Conservation (phyloP, 2,797 vertebrate species). For the Sciaenops ocellatus region DNA sequence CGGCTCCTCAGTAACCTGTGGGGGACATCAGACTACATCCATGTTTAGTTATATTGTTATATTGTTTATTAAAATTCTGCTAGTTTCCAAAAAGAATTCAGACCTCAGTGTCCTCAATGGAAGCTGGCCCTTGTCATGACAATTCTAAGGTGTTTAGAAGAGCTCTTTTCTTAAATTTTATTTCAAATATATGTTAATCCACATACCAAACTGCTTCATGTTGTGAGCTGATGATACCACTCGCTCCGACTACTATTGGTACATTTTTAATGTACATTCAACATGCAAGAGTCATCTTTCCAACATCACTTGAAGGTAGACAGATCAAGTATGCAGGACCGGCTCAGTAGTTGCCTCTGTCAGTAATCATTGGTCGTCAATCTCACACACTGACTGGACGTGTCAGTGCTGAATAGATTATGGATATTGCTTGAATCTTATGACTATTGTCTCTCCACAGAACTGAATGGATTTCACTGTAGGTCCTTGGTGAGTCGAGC, state of each 20-base stretch:
- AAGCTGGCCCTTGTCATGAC: background rate
- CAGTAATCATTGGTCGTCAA: background rate
- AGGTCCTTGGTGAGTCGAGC: conserved; percentile 1
- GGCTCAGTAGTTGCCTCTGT: background rate
- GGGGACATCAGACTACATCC: too few species aligned
- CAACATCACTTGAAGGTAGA: background rate
- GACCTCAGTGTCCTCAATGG: too few species aligned
- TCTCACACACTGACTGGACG: background rate
- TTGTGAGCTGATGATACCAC: too few species aligned
- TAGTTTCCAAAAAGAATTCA: background rate
- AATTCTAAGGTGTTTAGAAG: background rate
- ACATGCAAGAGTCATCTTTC: background rate
- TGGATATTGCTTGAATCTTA: background rate
- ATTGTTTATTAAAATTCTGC: too few species aligned
- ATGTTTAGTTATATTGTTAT: too few species aligned
- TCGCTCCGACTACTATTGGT: background rate
- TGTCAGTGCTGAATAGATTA: background rate
- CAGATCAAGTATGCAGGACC: background rate
- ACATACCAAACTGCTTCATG: background rate
- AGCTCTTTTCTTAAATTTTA: background rate
- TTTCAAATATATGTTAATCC: background rate
- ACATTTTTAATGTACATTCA: background rate
- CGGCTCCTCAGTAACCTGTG: too few species aligned
- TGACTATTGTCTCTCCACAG: background rate
- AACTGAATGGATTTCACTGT: conserved; percentile 24